Base-by-base conservation (phyloP, 1,140 invertebrate genomes). In the Listronotus oregonensis region DNA sequence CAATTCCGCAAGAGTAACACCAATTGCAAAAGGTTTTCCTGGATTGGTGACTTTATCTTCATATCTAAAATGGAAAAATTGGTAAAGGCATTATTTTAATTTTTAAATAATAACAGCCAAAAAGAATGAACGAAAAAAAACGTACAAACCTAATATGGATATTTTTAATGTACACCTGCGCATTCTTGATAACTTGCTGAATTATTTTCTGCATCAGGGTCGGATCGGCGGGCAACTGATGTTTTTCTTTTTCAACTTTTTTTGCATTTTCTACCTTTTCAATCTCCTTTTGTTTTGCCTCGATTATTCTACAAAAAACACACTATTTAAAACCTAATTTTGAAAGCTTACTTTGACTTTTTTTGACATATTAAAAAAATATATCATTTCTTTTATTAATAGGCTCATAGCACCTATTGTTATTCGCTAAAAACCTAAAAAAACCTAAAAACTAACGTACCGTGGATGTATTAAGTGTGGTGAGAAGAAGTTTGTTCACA, bases 121-220 rank as follows among this genome's bases (percentile, higher is more conserved):
- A 27, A 27, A 27, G 5, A 27, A 27, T 27, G 2, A 1, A 15
- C 6, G n/a, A n/a, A 50, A 5, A 18, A 12, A n/a, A 50, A 7
- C 3, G 32, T 31, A 52, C 34, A 37, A 12, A 65, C 64, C 64
- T 85, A 7, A 99, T 85, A 78, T 99, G 97, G 68, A 99, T 96
- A 72, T 95, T 90, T 69, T 87, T 89, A 44, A 99, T 94, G 21
- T 89, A 89, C 0, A 99, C 84, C 78, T 99, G 96, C n/a, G 99
- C 87, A 83, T 99, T 99, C 78, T 97, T 97, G 21, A 99, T 94
- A 63, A 99, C 93, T 77, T 97, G 21, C 21, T 95, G 91, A 0
- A 94, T 88, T 21, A 99, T 80, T 78, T 99, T 99, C 80, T 99
- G 96, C 21, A 93, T 86, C 83, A 99, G 98, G 0, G 93, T 91